These are phyloP conservation scores for Cepaea nemoralis DNA, from an alignment of 1,140 invertebrate species.

Conservation along the genomic window DNA sequence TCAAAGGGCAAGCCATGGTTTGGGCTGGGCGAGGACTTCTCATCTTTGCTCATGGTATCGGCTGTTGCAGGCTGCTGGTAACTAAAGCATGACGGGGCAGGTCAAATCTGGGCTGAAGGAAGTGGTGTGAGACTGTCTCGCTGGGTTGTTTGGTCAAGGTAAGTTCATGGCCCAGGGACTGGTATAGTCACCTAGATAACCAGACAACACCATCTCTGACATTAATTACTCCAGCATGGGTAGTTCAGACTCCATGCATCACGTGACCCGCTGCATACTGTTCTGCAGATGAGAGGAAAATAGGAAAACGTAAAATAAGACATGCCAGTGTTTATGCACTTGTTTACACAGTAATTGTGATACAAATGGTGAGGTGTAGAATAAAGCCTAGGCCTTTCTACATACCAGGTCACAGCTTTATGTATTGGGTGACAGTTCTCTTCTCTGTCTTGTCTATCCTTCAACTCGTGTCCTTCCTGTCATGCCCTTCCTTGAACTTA, in stretches of 20 bases:
- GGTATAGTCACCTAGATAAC: no score
- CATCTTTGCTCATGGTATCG: conserved; percentile 51
- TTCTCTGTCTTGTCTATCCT: no score
- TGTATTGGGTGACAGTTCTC: no score
- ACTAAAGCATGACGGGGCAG: conserved; percentile 18
- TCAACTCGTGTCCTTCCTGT: no score
- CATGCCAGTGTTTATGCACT: no score
- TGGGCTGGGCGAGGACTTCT: conserved; percentile 49
- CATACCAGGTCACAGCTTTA: no score
- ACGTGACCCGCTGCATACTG: neutral
- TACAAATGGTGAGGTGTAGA: no score
- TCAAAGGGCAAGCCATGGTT: conserved; percentile 49
- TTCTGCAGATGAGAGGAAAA: neutral
- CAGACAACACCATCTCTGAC: neutral
- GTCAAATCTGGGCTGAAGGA: neutral
- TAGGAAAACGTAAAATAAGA: neutral
- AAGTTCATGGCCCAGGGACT: neutral
- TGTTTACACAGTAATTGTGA: no score
- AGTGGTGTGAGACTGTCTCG: neutral
- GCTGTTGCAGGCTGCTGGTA: conserved; percentile 27
- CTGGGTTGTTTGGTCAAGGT: neutral
- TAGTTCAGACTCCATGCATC: neutral
- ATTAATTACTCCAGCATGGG: neutral
- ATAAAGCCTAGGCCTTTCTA: no score
- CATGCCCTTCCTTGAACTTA: no score